phyloP scores from a whole-genome alignment of 2,113 vertebrate species.

The Cisticola juncidis region DNA sequence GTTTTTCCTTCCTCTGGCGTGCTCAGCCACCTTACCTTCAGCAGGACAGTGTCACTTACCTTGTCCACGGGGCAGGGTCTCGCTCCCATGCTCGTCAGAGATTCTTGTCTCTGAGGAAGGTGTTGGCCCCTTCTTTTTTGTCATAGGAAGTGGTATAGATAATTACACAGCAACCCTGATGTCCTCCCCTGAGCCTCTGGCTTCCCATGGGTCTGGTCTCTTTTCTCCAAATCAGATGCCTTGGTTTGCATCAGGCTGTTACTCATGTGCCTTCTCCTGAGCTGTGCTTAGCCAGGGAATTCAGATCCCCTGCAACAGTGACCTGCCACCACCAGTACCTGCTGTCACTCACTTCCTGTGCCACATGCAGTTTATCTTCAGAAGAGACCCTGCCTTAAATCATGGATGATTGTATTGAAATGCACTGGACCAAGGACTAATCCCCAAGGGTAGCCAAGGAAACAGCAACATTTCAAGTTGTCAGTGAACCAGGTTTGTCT shows the following conservation, averaged over 20 bases:
- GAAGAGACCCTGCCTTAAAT: not conserved
- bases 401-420: not conserved
- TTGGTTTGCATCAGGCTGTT: not conserved
- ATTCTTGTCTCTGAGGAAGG: not conserved
- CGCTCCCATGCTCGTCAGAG: fast-evolving
- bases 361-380: not conserved
- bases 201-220: not conserved
- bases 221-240: not conserved
- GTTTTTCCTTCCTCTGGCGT: fast-evolving
- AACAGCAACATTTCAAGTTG: not conserved
- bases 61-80: not conserved
- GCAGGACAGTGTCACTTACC: not conserved
- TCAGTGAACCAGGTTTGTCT: not conserved
- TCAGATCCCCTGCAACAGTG: fast-evolving
- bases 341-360: fast-evolving
- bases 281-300: not conserved
- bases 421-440: not conserved
- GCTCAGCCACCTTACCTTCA: not conserved
- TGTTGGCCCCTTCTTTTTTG: not conserved
- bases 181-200: not conserved
- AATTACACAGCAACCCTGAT: fast-evolving
- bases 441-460: not conserved
- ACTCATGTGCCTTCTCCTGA: fast-evolving
- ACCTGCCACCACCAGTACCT: fast-evolving
- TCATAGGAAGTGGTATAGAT: not conserved